Percentiles rank a stretch among this genome's conserved stretches.
Evolutionary conservation across 2,888 invertebrate species (phyloP).

Genomic region (Papilio protenor): DNA sequence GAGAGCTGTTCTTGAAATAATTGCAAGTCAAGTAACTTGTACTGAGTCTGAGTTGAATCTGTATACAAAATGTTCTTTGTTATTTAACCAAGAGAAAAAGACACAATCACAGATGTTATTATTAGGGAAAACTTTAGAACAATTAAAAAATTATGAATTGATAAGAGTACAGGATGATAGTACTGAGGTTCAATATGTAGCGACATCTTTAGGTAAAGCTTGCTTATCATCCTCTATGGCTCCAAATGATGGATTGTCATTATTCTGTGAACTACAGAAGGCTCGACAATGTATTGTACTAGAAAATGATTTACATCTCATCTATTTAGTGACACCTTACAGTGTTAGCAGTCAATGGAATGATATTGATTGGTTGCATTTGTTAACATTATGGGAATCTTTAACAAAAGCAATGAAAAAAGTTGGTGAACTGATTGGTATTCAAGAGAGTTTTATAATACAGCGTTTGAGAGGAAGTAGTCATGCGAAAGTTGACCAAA

Average conservation of each 20-base stretch:
- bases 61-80: conserved; percentile 92
- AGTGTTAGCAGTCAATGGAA: conserved; percentile 92
- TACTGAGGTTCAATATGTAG: conserved; percentile 83
- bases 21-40: conserved; percentile 93
- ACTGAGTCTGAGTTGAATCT: conserved; percentile 88
- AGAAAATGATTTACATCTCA: conserved; percentile 96
- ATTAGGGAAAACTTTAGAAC: conserved; percentile 85
- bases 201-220: conserved; percentile 96
- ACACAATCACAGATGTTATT: conserved; percentile 61
- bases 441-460: conserved; percentile 93
- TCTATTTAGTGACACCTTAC: conserved; percentile 97
- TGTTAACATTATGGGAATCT: conserved; percentile 92
- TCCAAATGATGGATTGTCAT: conserved; percentile 95
- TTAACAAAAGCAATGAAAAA: conserved; percentile 91
- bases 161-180: conserved; percentile 85
- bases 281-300: conserved; percentile 95
- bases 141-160: conserved; percentile 92
- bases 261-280: conserved; percentile 95
- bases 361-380: conserved; percentile 92
- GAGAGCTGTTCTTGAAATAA: conserved; percentile 91
- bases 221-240: conserved; percentile 96
- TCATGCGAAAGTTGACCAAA: conserved; percentile 82
- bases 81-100: conserved; percentile 63
- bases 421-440: conserved; percentile 95
- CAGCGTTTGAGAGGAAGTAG: conserved; percentile 88